Base-by-base conservation (phyloP, 1,140 invertebrate genomes). In the Probaryconus sp. region DNA sequence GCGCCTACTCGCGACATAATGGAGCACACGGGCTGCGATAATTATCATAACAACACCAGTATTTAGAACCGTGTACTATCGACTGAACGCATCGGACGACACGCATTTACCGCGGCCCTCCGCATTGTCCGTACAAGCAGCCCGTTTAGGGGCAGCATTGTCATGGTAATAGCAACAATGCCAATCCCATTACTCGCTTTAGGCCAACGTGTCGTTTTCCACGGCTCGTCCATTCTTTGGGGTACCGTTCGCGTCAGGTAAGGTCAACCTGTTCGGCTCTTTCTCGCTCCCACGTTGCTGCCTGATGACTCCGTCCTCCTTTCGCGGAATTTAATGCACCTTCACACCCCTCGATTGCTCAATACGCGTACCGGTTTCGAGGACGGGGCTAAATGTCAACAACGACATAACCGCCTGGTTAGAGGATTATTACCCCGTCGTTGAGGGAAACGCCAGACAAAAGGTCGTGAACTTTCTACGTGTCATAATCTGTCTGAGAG, bases 381-480 rank as follows among this genome's bases (percentile, higher is more conserved):
- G 58, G 48, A 31, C 70, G 75, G 80, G 83, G 82, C 81, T 84
- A 85, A 85, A 84, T 86, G 84, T 86, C 84, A 86, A 86, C 83
- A 84, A 67, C 78, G 78, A 76, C 79, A 70, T 84, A 85, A 86
- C 84, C 81, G 83, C 81, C 75, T 64, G 75, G 80, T 83, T 82
- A 81, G 80, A 82, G 82, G 83, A 85, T 85, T 67, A 67, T 67
- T 85, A 84, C 72, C 76, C 70, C 40, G 74, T 37, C 43, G 53
- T 31, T 35, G 60, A 74, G 77, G 81, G 77, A 78, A 81, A 73
- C 72, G 77, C 64, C 80, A 76, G 78, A 81, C 82, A 79, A 85
- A 85, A 85, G 83, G 83, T 85, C 83, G 80, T 79, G 83, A 83
- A 83, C 83, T 85, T 85, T 85, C 70, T 71, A 70, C 80, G 83